Evolutionary conservation across 2,113 vertebrate species (phyloP), one percentile per base, ranked within the genome.

Genomic region (Nettapus auritus): DNA sequence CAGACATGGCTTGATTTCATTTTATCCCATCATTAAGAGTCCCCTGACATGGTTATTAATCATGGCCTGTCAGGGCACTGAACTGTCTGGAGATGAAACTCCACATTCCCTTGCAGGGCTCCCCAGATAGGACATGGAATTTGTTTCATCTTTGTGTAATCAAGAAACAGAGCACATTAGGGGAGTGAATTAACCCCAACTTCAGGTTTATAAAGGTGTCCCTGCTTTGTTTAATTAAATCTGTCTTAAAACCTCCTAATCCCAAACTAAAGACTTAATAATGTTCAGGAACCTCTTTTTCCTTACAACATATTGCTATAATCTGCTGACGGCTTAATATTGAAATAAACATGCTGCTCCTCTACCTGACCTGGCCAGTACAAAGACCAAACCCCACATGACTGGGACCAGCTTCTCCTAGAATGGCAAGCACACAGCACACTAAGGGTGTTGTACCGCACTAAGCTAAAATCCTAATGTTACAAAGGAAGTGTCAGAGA

Each of bases 211-310:
- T 94, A 94, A 96, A 84, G 59, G 67, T 95, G 63, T 95, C 81
- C 89, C 69, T 71, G 86, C 60, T 95, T 86, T 86, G 29, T 96
- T 98, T 98, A 98, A 98, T 98, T 98, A 98, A 98, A 98, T 97
- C 81, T 97, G 96, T 89, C 97, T 98, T 97, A 98, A 97, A 88
- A 86, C 31, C 34, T 94, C 80, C 57, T 98, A 98, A 97, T 98
- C 94, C 94, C 92, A 89, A 97, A 83, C 73, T 96, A 96, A 95
- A 95, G 92, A 94, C 87, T 96, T 97, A 97, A 97, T 97, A 95
- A 97, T 40, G 56, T 81, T 88, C 86, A 93, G 79, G 77, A 95
- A 88, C 91, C 75, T 89, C 88, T 92, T 89, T 95, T 93, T 73
- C 94, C 91, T 94, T 92, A 92, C 46, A 96, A 85, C 88, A 93